Evolutionary conservation across 2,888 invertebrate genomes (phyloP).

Genomic region (Cataglyphis albicans): DNA sequence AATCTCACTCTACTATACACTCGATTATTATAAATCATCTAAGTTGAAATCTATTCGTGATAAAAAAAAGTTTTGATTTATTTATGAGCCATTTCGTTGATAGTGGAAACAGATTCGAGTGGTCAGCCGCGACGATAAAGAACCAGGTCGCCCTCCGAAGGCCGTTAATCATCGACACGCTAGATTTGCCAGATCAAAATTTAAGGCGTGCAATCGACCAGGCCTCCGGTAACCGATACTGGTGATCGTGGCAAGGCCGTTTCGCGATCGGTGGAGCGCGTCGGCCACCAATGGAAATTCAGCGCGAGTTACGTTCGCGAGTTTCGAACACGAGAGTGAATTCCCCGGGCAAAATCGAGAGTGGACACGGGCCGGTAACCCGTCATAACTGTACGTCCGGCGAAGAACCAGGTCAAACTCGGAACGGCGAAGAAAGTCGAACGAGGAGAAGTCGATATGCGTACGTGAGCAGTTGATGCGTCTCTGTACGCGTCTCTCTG

Average conservation of each 20-base stretch:
- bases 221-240: conserved; percentile 51
- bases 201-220: conserved; percentile 53
- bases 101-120: conserved; percentile 20
- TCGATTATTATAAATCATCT: neutral
- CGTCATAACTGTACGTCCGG: conserved; percentile 67
- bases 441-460: conserved; percentile 5
- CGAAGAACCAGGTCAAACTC: conserved; percentile 55
- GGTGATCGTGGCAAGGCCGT: conserved; percentile 77
- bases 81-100: conserved; percentile 6
- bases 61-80: neutral
- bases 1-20: neutral
- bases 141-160: conserved; percentile 55
- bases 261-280: conserved; percentile 77
- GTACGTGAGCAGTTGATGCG: neutral
- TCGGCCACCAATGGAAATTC: conserved; percentile 76
- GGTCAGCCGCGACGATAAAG: conserved; percentile 50
- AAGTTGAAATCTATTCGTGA: neutral
- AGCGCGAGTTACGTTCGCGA: conserved; percentile 61
- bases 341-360: conserved; percentile 80
- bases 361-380: conserved; percentile 70
- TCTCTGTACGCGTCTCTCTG: neutral
- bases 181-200: conserved; percentile 63
- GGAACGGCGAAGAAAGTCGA: conserved; percentile 27
- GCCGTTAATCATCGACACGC: conserved; percentile 63
- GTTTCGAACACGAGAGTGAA: conserved; percentile 76